A percentile compares a stretch with the other conserved stretches of the same genome.
Conservation (phyloP, 2,888 invertebrate genomes). For the Hydrotaea cyrtoneurina region DNA sequence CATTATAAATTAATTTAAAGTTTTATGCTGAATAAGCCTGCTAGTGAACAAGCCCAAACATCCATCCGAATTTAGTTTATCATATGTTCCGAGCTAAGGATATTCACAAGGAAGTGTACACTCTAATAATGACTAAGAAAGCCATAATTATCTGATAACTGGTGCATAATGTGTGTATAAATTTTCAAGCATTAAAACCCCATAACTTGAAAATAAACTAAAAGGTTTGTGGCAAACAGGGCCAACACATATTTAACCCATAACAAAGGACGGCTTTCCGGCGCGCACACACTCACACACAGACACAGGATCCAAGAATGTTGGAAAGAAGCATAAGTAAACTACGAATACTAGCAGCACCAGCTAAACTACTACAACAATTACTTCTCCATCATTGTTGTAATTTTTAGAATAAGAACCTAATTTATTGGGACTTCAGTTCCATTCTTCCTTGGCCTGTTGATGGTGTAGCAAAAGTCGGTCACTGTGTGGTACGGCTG, state of each 20-base stretch:
- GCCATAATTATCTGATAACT: conserved; percentile 57
- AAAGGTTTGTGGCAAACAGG: conserved; percentile 42
- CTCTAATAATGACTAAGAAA: not conserved
- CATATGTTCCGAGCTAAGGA: not conserved
- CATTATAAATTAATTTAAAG: conserved; percentile 17
- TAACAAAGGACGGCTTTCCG: no score
- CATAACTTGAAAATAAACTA: conserved; percentile 57
- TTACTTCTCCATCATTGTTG: not conserved
- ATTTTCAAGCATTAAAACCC: conserved; percentile 59
- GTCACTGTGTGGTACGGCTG: no score
- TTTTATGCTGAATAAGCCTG: not conserved
- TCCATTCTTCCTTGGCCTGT: not conserved
- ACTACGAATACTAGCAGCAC: not conserved
- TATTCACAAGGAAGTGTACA: not conserved
- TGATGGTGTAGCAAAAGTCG: not conserved
- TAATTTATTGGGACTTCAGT: not conserved
- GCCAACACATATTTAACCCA: no score
- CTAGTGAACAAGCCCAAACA: not conserved
- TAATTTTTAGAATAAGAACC: not conserved
- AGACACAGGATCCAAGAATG: not conserved
- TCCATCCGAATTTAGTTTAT: not conserved
- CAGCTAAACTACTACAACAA: not conserved
- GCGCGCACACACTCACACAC: no score
- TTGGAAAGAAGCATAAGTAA: not conserved
- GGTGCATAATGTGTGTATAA: conserved; percentile 9